Evolutionary conservation across 23 tunicate genomes (phyloP).

Genomic region (Trididemnum miniatum): DNA sequence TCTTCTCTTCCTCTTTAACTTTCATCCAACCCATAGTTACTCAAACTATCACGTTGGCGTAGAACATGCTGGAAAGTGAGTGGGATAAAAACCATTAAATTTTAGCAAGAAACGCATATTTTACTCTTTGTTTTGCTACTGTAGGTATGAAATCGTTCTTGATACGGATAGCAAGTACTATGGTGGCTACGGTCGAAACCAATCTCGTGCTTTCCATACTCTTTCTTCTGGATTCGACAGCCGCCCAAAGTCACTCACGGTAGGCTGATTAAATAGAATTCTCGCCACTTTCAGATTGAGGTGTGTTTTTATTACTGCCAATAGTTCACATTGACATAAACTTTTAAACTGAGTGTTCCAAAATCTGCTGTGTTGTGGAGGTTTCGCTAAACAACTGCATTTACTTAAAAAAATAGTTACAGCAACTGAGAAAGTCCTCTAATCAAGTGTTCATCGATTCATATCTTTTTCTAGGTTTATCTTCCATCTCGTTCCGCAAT

Average conservation of each 20-base stretch:
- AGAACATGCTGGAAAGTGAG: conserved; percentile 36
- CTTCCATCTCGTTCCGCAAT: conserved; percentile 34
- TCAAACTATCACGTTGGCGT: conserved; percentile 29
- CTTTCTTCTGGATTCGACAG: conserved; percentile 31
- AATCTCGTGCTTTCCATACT: conserved; percentile 41
- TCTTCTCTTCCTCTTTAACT: conserved; percentile 28
- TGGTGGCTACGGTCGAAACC: conserved; percentile 65
- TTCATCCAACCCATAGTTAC: conserved; percentile 36
- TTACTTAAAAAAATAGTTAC: not conserved
- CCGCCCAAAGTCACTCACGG: conserved; percentile 59
- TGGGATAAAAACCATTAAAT: no score
- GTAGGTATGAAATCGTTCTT: conserved; percentile 68
- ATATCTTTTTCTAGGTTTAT: conserved; percentile 31
- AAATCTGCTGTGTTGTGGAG: no score
- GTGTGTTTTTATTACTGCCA: no score
- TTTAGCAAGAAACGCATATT: no score
- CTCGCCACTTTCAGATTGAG: no score
- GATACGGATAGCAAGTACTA: conserved; percentile 60
- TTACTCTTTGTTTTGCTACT: no score
- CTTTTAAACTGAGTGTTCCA: no score
- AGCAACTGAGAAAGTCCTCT: not conserved
- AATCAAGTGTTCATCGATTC: no score
- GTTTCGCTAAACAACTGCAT: no score
- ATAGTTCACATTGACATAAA: no score
- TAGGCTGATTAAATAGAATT: no score